Base-by-base conservation (phyloP, 2,113 vertebrate genomes). In the Trematocara macrostoma region DNA sequence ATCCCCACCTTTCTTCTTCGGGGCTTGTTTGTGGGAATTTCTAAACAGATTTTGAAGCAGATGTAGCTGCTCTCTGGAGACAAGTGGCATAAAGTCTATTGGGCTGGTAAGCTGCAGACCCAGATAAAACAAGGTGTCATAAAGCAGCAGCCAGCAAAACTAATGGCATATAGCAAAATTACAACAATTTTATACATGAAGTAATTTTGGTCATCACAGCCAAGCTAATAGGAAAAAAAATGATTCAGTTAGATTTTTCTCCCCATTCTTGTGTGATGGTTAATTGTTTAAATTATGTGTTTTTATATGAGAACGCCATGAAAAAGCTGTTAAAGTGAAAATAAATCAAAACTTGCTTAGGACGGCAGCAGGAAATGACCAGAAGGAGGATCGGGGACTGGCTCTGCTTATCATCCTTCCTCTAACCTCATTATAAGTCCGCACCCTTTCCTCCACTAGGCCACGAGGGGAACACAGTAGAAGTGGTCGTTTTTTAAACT, bases 381-480 rank as follows among this genome's bases (percentile, higher is more conserved):
- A 3, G 7, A 59, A n/a, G 8, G 23, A 38, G 15, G n/a, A 10
- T 9, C n/a, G 6, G 71, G 14, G 7, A 18, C 23, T 45, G 11
- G 10, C 2, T 87, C 35, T 51, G 16, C 38, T 89, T 84, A 89
- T 91, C 26, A n/a, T 34, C 40, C 79, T 89, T 92, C 81, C 82
- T 49, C 80, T 49, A 11, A 18, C 79, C 38, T 71, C 11, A 45
- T 74, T 45, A 56, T 1, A 2, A 45, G n/a, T 18, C 82, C 84
- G 38, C 92, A 55, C 91, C 93, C 94, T 92, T 71, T 92, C 92
- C 93, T 86, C 34, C 67, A 26, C 5, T 0, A 0, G 3, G 1
- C 29, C 56, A 71, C 6, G 29, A 57, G 20, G 23, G 55, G 31
- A 64, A 81, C 2, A 79, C 6, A 71, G 12, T 84, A 16, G 29